phyloP scores from a whole-genome alignment of 2,113 vertebrate species.

The Atlantisia rogersi region DNA sequence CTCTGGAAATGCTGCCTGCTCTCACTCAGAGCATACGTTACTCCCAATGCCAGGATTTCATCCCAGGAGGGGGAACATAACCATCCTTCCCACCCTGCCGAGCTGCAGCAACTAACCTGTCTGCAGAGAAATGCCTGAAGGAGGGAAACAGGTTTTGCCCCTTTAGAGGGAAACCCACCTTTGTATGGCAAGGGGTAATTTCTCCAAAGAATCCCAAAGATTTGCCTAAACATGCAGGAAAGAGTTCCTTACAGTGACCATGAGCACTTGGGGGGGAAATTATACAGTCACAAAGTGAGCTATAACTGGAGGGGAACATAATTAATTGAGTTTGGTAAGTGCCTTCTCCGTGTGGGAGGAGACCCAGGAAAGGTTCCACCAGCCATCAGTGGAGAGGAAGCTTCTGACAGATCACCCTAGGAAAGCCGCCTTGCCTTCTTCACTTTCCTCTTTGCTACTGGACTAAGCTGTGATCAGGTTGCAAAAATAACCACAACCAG shows the following conservation, averaged over 20 bases:
- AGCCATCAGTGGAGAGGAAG: slow-evolving; percentile 42
- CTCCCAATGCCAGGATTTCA: background rate
- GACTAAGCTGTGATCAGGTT: slow-evolving; percentile 54
- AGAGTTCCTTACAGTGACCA: background rate
- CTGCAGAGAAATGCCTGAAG: background rate
- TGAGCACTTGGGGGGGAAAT: background rate
- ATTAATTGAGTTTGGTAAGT: background rate
- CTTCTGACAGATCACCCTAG: slow-evolving; percentile 36
- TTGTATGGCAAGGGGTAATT: background rate
- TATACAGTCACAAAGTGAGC: background rate
- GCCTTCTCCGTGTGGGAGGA: background rate
- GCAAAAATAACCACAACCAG: slow-evolving; percentile 40
- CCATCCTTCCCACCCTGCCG: background rate
- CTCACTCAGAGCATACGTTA: background rate
- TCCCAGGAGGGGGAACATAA: background rate
- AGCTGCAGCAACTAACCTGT: background rate
- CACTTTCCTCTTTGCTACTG: background rate
- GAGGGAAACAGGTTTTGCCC: background rate
- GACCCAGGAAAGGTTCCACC: slow-evolving; percentile 27
- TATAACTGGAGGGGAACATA: background rate
- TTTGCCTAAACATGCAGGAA: background rate
- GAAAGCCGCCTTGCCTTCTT: slow-evolving; percentile 31
- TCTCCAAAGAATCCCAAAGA: background rate
- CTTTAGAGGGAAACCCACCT: background rate
- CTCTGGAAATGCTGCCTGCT: background rate